Evolutionary conservation across 2,113 vertebrate genomes (phyloP), one percentile per base, ranked within the genome.

Genomic region (Mastomys coucha): DNA sequence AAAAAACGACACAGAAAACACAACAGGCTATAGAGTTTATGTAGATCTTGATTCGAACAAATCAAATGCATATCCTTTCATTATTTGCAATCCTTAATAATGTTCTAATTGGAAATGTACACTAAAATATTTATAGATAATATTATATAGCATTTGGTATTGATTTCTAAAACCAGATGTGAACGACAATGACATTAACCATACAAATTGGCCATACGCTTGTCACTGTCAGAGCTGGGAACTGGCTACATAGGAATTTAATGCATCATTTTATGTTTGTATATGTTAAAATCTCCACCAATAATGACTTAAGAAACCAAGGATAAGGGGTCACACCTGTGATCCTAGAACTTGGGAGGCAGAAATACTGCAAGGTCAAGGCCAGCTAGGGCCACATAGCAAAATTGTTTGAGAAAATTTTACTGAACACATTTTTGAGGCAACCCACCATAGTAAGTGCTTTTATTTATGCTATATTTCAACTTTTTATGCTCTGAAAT

Each of bases 71-170:
- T 56, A 80, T 80, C 22, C 10, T 81, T 81, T 58, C 78, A 81
- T 56, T 81, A 58, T n/a, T n/a, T 81, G 19, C 31, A 81, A 2
- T 31, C 49, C 42, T 33, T 91, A 86, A 85, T 33, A n/a, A 31
- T 49, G 77, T 80, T 92, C 5, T 26, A 81, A 87, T 45, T 76
- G 26, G 42, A 80, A 93, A 81, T 80, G 65, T 31, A 63, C 22
- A 24, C 28, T 93, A 63, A 93, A 91, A 93, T 70, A 84, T 78
- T 70, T 86, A 87, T 77, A 69, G 42, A 86, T 36, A 93, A 94
- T 92, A 56, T 58, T 60, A 49, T 36, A 78, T 28, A 39, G 31
- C 19, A 4, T 88, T 88, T 80, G n/a, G n/a, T 42, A 93, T 77
- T 88, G 17, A 70, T 49, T 89, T 91, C 73, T 93, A 78, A 88